Evolutionary conservation across 2,797 vertebrate species (phyloP).

Genomic region (Microctenopoma lineatum): DNA sequence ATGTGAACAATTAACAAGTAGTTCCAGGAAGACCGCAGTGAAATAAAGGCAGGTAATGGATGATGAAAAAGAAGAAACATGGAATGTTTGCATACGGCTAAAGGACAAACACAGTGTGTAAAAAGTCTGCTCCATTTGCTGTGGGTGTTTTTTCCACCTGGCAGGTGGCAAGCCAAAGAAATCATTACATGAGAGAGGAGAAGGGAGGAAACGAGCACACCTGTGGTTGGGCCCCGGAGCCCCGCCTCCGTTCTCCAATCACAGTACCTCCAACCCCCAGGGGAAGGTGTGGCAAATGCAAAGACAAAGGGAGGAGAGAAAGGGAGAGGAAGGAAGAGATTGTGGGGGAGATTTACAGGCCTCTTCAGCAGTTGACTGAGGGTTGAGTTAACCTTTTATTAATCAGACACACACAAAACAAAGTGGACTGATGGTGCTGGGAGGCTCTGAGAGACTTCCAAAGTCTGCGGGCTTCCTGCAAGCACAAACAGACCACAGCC

Average conservation of each 20-base stretch:
- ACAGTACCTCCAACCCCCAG: conserved; percentile 74
- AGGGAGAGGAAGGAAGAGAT: conserved; percentile 81
- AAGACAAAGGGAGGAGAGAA: conserved; percentile 77
- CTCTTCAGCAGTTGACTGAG: conserved; percentile 66
- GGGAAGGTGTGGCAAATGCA: conserved; percentile 78
- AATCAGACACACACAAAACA: conserved; percentile 71
- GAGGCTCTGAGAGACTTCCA: conserved; percentile 54
- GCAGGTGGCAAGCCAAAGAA: conserved; percentile 77
- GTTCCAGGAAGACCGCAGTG: conserved; percentile 18
- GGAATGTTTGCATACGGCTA: conserved; percentile 52
- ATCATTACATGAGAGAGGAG: conserved; percentile 72
- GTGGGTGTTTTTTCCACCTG: conserved; percentile 74
- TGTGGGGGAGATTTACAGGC: conserved; percentile 74
- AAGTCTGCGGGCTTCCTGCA: conserved; percentile 60
- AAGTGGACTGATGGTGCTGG: conserved; percentile 48
- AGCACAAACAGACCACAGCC: conserved; percentile 59
- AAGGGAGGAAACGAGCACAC: conserved; percentile 76
- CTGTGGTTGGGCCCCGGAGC: conserved; percentile 73
- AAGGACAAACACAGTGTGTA: conserved; percentile 35
- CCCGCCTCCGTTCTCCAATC: conserved; percentile 73
- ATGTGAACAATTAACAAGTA: conserved; percentile 48
- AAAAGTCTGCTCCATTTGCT: conserved; percentile 54
- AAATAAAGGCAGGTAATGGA: conserved; percentile 30
- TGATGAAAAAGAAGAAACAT: conserved; percentile 41
- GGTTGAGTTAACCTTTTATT: conserved; percentile 77